These are phyloP conservation scores for Heliconius ethilla DNA, from an alignment of 2,888 invertebrate genomes.

Conservation along the genomic window DNA sequence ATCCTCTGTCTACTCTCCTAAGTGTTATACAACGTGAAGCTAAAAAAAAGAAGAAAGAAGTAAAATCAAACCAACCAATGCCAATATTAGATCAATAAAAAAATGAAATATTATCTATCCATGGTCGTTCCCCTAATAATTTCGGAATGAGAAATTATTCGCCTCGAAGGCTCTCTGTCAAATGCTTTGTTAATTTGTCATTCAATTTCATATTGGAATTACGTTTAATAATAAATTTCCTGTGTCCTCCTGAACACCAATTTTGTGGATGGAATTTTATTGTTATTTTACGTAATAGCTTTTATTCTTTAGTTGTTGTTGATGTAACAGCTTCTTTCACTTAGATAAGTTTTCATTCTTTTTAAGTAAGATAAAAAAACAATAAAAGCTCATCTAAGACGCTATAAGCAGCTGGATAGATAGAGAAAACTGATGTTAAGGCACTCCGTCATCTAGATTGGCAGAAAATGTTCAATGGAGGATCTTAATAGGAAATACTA, in stretches of 20 bases:
- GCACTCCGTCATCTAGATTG: no score
- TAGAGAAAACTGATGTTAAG: no score
- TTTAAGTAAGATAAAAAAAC: no score
- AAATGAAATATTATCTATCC: background rate
- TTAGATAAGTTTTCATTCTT: no score
- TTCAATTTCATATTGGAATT: slow-evolving; percentile 26
- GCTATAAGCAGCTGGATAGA: no score
- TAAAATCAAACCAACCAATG: background rate
- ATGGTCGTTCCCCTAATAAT: slow-evolving; percentile 32
- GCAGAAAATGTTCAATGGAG: no score
- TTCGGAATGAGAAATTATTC: slow-evolving; percentile 38
- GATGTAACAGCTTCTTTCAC: background rate
- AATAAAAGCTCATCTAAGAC: no score
- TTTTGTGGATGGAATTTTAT: slow-evolving; percentile 20
- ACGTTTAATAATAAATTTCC: slow-evolving; percentile 30
- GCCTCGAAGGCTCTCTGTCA: slow-evolving; percentile 35
- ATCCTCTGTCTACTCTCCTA: no score
- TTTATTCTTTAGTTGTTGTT: background rate
- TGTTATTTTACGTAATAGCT: slow-evolving; percentile 2
- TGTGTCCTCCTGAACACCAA: slow-evolving; percentile 7
- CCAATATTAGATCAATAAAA: no score
- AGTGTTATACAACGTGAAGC: background rate
- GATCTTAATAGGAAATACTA: no score
- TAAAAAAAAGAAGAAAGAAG: background rate
- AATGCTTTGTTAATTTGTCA: slow-evolving; percentile 29